Base-by-base conservation (phyloP, 2,888 invertebrate genomes). In the Bimastos eiseni region DNA sequence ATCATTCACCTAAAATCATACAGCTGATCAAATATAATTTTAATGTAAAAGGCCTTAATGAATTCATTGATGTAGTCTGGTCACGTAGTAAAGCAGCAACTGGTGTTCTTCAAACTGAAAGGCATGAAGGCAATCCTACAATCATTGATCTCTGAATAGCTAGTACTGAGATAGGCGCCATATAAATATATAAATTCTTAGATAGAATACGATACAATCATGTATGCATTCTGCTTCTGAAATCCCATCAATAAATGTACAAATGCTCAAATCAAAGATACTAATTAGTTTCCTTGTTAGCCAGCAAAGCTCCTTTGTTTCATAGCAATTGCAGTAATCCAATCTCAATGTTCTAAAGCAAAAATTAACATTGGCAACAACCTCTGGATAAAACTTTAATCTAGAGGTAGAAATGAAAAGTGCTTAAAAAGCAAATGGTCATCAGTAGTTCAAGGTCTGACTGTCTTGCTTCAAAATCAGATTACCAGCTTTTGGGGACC, bases 1-100 rank as follows among this genome's bases (percentile, higher is more conserved):
- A 5, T 96, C 95, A 95, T 98, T 99, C 0, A 98, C 97, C 95
- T 98, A 97, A 93, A 91, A 70, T n/a, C 30, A 70, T n/a, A n/a
- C 70, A 70, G 30, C 30, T n/a, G 70, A 70, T n/a, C 70, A 3
- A 17, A 49, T 49, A 24, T 49, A 49, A 49, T 49, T 17, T 49
- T 24, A 49, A 24, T 5, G 1, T 49, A 49, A 49, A 49, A 1
- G 21, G 49, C 49, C 24, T 24, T n/a, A 8, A 30, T 30, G 4
- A 55, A 55, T 6, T 30, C 24, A 55, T 3, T 55, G 4, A 30
- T 55, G 24, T 70, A 70, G n/a, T 70, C 4, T n/a, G n/a, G 13
- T n/a, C 13, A 70, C 30, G 8, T n/a, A n/a, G 70, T 8, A 70
- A 30, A 6, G 70, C 70, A 70, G n/a, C 30, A 70, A 70, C 30